Conservation (phyloP, 2,797 vertebrate genomes). For the Momotus momota region DNA sequence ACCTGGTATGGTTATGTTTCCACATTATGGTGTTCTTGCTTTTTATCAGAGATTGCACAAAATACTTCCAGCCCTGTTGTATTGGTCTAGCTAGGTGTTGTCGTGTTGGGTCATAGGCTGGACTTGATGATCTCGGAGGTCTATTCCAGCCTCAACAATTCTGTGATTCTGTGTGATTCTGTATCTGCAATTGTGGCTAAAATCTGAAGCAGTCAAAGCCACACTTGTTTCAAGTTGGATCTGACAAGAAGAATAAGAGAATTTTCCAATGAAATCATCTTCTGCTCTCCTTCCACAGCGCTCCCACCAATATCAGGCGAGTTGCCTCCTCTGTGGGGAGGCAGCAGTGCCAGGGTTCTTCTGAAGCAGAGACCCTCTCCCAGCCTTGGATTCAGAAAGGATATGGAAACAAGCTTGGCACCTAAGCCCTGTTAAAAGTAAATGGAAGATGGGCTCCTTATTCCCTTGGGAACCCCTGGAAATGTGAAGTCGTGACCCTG, state of each 20-base stretch:
- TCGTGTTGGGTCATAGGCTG: no score
- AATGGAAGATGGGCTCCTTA: not conserved
- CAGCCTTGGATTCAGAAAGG: not conserved
- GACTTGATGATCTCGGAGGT: no score
- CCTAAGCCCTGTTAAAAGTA: not conserved
- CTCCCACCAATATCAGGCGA: accelerated
- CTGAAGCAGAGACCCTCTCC: accelerated
- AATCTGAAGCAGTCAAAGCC: not conserved
- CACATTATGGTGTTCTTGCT: not conserved
- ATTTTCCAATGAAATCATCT: not conserved
- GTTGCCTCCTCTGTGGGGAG: not conserved
- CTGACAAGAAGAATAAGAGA: not conserved
- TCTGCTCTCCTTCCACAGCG: not conserved
- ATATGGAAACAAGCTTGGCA: accelerated
- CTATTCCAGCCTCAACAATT: no score
- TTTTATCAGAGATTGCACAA: not conserved
- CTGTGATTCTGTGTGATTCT: no score
- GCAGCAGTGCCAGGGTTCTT: accelerated
- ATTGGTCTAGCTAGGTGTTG: no score
- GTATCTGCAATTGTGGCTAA: not conserved
- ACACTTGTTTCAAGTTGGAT: not conserved
- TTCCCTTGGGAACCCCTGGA: not conserved
- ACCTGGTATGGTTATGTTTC: not conserved
- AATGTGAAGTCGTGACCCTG: not conserved
- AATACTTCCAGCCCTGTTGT: not conserved